These are phyloP conservation scores for Solenodon paradoxus DNA, from an alignment of 2,113 vertebrate genomes.

Conservation along the genomic window DNA sequence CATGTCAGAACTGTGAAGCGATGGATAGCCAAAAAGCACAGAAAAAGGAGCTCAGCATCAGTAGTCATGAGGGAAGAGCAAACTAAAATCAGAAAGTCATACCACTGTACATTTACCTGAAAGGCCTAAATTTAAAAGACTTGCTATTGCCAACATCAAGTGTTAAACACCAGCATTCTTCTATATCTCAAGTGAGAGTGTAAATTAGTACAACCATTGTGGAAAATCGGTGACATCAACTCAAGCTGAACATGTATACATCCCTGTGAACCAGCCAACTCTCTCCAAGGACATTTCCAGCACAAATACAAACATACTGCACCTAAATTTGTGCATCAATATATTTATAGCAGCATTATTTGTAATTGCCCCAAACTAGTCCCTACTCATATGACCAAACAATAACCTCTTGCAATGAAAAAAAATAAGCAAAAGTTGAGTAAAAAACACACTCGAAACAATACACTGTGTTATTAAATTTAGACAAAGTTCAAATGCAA, in stretches of 20 bases:
- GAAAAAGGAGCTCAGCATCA: neutral
- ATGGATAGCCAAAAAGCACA: neutral
- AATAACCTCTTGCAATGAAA: neutral
- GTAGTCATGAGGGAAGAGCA: neutral
- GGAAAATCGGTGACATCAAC: neutral
- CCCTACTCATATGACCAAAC: neutral
- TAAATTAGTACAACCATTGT: neutral
- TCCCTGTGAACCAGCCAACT: neutral
- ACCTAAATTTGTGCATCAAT: neutral
- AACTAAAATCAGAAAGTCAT: neutral
- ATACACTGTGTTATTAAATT: neutral
- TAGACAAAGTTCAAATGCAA: neutral
- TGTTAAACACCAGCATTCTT: neutral
- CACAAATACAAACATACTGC: neutral
- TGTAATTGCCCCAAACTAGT: neutral
- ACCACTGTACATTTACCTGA: neutral
- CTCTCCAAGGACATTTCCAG: neutral
- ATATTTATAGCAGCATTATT: neutral
- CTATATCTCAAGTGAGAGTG: neutral
- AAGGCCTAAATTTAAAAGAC: neutral
- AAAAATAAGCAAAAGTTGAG: neutral
- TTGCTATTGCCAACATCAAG: neutral
- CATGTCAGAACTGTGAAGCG: neutral
- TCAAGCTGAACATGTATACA: neutral
- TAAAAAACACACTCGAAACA: neutral